Evolutionary conservation across 2,113 vertebrate genomes (phyloP), one percentile per base, ranked within the genome.

Genomic region (Cynopterus brachyotis): DNA sequence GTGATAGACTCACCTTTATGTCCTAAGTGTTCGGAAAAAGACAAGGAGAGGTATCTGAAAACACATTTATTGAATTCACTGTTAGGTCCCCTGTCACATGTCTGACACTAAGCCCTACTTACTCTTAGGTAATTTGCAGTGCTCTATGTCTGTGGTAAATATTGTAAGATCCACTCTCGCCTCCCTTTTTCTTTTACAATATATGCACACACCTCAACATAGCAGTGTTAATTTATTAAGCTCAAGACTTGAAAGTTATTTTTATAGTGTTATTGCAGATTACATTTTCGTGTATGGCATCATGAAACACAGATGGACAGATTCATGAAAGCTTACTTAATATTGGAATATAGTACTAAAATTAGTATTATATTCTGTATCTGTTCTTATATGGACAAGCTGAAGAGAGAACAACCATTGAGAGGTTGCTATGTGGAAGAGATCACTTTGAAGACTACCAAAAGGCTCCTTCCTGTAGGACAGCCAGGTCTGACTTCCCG

Each of bases 141-240:
- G n/a, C 3, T 30, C 37, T 85, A 3, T 2, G 12, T 75, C 1
- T 67, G 16, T 85, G 47, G 30, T 50, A 83, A 79, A 57, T 37
- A 55, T 24, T 45, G 22, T 40, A 47, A 10, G 3, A 19, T 28
- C 73, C 12, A 50, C 45, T n/a, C 45, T 12, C 45, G 10, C 10
- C 45, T 24, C 2, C 22, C 59, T 70, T 64, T 75, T 72, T 37
- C 40, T 90, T 66, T 26, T 45, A 70, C 66, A 53, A 12, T 75
- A 42, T 57, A 76, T 13, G 2, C 13, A 42, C 45, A 60, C 6
- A 57, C 66, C 26, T 69, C 59, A 90, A 67, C 17, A 81, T 24
- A 57, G 12, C 22, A 64, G 22, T 62, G 26, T 66, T 84, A 66
- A 92, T 87, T 87, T 19, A 50, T 95, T 47, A 73, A 69, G 11